Conservation (phyloP, 1,140 invertebrate species). For the Brachystomella parvula region DNA sequence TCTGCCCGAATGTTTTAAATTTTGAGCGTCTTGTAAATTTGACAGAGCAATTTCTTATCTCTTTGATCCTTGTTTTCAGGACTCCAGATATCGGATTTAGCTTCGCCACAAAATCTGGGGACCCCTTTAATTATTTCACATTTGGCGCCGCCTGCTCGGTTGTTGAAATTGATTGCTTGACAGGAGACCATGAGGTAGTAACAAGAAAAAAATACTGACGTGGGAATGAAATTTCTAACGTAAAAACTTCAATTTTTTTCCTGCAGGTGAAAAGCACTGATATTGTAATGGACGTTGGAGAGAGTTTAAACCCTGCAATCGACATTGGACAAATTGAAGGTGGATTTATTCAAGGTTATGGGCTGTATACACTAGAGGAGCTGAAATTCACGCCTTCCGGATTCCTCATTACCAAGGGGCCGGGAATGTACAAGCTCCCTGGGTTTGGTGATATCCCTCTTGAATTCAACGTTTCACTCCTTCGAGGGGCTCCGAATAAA, state of each 20-base stretch:
- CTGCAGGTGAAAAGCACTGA: constrained; percentile 54
- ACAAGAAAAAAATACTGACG: constrained; percentile 11
- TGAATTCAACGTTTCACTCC: constrained; percentile 84
- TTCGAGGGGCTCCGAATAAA: constrained; percentile 78
- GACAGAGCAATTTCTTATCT: background rate
- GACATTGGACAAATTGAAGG: constrained; percentile 88
- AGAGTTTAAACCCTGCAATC: constrained; percentile 89
- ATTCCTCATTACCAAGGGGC: constrained; percentile 70
- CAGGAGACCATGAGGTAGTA: constrained; percentile 69
- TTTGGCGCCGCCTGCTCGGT: constrained; percentile 69
- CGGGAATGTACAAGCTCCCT: constrained; percentile 88
- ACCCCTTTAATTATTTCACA: constrained; percentile 69
- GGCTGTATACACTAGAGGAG: constrained; percentile 84
- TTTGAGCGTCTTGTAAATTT: too few relatives aligned
- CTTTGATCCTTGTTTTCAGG: constrained; percentile 38
- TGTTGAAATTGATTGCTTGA: constrained; percentile 81
- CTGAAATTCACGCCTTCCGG: constrained; percentile 75
- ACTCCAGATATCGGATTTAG: constrained; percentile 72
- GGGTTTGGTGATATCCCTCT: constrained; percentile 67
- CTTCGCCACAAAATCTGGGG: constrained; percentile 60
- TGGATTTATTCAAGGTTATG: constrained; percentile 86
- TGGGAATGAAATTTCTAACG: too few relatives aligned
- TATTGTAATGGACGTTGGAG: constrained; percentile 90
- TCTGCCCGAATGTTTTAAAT: too few relatives aligned
- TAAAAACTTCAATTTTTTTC: background rate